Evolutionary conservation across 2,888 invertebrate genomes (phyloP), one percentile per base, ranked within the genome.

Genomic region (Hypselothyrea guttata): DNA sequence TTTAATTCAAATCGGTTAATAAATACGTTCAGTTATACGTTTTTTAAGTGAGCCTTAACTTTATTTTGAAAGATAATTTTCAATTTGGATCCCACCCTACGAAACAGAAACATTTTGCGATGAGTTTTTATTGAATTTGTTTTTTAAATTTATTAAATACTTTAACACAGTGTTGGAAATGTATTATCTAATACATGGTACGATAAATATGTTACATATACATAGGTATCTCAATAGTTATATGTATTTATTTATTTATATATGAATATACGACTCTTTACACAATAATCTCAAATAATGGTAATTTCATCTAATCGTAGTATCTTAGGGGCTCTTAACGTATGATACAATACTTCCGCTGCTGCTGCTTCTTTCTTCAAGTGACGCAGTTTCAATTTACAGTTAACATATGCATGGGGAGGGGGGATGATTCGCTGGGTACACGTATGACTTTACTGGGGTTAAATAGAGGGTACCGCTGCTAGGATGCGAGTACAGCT

Each of bases 151-250:
- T 82, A 81, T 82, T 81, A 82, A 81, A 84, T 84, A 86, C 79
- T 79, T 84, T 84, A 84, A 84, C 84, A 84, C 84, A 84, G 84
- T 84, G 84, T 77, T 82, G 73, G 75, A 76, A 84, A 73, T 75
- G 76, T 84, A 73, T 79, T 68, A 71, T 71, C 71, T 84, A 78
- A 63, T 68, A 73, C 53, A 77, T 70, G 63, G 61, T 73, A 61
- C 55, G 65, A 56, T 75, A 71, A 71, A 62, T 73, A 76, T 71
- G 55, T 52, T 65, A 78, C 69, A 72, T 64, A 75, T 71, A 71
- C 55, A 65, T 61, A 66, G 52, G 61, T 72, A 72, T 67, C 61
- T 72, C 70, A 62, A 59, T 79, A 63, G 62, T 53, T 44, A 30
- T 51, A 45, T 45, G 13, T 41, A 34, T 41, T 30, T 49, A 27